These are phyloP conservation scores for Bellardia bayeri DNA, from an alignment of 2,888 invertebrate genomes.

Conservation along the genomic window DNA sequence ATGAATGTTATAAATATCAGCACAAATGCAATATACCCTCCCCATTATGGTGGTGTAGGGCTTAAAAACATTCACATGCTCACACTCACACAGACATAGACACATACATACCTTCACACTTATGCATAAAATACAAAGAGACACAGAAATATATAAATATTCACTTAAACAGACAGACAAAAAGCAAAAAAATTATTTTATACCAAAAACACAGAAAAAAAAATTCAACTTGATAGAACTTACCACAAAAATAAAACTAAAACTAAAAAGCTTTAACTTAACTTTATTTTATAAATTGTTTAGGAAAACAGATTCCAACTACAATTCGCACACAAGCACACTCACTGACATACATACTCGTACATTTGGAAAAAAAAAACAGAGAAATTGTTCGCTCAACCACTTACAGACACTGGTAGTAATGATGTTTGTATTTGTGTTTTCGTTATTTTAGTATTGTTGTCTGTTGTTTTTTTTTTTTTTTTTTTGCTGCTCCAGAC, in stretches of 20 bases:
- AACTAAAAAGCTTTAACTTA: conserved; percentile 25
- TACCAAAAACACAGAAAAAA: not conserved
- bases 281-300: conserved; percentile 43
- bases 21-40: not conserved
- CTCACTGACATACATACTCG: no score
- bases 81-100: no score
- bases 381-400: not conserved
- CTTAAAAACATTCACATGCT: not conserved
- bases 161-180: conserved; percentile 21
- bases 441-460: conserved; percentile 10
- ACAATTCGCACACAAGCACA: not conserved
- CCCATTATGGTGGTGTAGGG: no score
- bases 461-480: not conserved
- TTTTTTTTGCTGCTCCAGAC: conserved; percentile 30
- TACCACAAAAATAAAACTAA: conserved; percentile 44
- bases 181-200: not conserved
- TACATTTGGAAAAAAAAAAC: not conserved
- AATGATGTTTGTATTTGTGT: conserved; percentile 46
- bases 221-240: conserved; percentile 3
- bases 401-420: conserved; percentile 25
- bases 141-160: conserved; percentile 10
- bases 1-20: not conserved
- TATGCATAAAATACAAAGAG: not conserved
- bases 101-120: not conserved
- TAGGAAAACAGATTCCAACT: conserved; percentile 3